Percentiles rank a stretch among this genome's conserved stretches.
Evolutionary conservation across 2,888 invertebrate species (phyloP).

Genomic region (Pseudococcus longispinus): DNA sequence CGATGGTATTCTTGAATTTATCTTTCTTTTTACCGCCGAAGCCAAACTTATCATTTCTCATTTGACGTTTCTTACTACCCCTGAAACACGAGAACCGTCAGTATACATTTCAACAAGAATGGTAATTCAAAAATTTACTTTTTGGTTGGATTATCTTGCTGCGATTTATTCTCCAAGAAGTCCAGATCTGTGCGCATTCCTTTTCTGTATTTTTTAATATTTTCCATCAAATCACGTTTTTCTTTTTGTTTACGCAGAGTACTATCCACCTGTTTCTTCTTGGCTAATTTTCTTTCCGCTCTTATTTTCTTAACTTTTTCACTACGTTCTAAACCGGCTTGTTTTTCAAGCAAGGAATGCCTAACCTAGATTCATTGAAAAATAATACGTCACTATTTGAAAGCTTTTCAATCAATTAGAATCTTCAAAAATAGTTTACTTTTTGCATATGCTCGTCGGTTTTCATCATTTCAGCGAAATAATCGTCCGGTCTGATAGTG

Average conservation of each 20-base stretch:
- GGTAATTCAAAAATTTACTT: slow-evolving; percentile 9
- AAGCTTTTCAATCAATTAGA: not conserved
- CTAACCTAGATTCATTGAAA: slow-evolving; percentile 68
- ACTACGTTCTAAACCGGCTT: slow-evolving; percentile 82
- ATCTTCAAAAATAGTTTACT: slow-evolving; percentile 61
- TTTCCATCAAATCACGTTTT: slow-evolving; percentile 89
- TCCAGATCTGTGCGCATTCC: slow-evolving; percentile 80
- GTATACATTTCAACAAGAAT: not conserved
- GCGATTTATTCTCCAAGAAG: slow-evolving; percentile 74
- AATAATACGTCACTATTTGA: not conserved
- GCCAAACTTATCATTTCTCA: slow-evolving; percentile 87
- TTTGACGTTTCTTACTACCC: slow-evolving; percentile 66
- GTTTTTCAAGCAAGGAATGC: slow-evolving; percentile 81
- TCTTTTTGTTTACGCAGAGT: slow-evolving; percentile 85
- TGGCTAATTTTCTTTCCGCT: slow-evolving; percentile 90
- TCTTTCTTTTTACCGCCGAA: slow-evolving; percentile 96
- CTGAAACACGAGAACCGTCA: slow-evolving; percentile 22
- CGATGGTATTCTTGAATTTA: slow-evolving; percentile 83
- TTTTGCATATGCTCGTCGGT: slow-evolving; percentile 97
- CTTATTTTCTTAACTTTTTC: slow-evolving; percentile 90
- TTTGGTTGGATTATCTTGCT: slow-evolving; percentile 58
- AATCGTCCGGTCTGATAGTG: slow-evolving; percentile 91
- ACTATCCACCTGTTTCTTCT: slow-evolving; percentile 84
- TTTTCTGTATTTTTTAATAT: slow-evolving; percentile 91
- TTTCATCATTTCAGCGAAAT: slow-evolving; percentile 99